phyloP scores from a whole-genome alignment of 2,888 invertebrate genomes.

The Flexamia atlantica region DNA sequence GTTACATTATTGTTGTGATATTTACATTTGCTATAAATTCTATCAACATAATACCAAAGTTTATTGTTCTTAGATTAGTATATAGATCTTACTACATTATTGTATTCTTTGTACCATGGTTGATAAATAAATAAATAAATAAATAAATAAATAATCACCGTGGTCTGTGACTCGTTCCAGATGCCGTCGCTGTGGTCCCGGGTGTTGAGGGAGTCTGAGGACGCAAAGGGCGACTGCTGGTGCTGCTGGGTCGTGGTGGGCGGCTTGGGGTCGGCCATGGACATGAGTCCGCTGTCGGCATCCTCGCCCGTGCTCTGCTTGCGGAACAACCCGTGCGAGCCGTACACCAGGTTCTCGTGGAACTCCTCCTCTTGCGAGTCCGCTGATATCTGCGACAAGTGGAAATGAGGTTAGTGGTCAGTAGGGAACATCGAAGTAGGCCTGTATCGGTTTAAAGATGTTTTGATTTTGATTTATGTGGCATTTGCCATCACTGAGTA shows the following conservation, averaged over 20 bases:
- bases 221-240: constrained; percentile 83
- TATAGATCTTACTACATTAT: no score
- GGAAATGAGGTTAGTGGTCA: no score
- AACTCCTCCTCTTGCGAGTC: constrained; percentile 80
- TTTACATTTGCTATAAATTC: no score
- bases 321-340: constrained; percentile 72
- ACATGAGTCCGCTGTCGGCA: constrained; percentile 63
- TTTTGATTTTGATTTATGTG: no score
- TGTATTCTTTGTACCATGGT: no score
- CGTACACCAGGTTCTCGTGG: constrained; percentile 87
- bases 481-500: no score
- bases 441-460: no score
- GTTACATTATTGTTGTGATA: no score
- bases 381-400: constrained; percentile 66
- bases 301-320: constrained; percentile 86
- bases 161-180: constrained; percentile 90
- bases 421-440: no score
- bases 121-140: no score
- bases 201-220: constrained; percentile 90
- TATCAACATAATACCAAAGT: no score
- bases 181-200: constrained; percentile 93
- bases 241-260: constrained; percentile 73
- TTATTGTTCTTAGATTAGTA: no score
- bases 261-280: constrained; percentile 63
- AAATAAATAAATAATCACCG: constrained; percentile 65